Conservation (phyloP, 2,888 invertebrate genomes). For the Hermaeophaga mercurialis region DNA sequence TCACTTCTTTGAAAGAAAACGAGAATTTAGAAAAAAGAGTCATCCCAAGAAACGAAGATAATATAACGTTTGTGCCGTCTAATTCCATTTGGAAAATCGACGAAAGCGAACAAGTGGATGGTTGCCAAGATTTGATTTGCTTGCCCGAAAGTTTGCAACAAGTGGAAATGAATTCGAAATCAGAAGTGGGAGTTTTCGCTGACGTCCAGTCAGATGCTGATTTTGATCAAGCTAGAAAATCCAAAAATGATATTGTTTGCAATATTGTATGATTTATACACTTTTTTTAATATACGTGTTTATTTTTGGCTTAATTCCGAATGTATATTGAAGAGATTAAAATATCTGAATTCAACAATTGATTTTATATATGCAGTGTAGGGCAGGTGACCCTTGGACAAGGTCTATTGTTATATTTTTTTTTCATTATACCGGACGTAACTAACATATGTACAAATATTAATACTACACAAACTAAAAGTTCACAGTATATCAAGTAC, state of each 20-base stretch:
- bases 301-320: neutral
- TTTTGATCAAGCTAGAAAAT: constrained; percentile 29
- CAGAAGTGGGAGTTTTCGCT: neutral
- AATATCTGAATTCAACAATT: too few species aligned
- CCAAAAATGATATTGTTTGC: constrained; percentile 30
- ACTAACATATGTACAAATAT: too few species aligned
- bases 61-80: neutral
- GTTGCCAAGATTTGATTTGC: neutral
- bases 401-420: too few species aligned
- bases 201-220: constrained; percentile 2
- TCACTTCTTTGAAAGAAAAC: constrained; percentile 2
- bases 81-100: neutral
- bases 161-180: neutral
- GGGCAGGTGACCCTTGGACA: too few species aligned
- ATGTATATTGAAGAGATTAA: too few species aligned
- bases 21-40: neutral
- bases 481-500: too few species aligned
- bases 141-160: neutral
- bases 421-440: too few species aligned
- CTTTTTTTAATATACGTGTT: too few species aligned
- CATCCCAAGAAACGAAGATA: too few species aligned
- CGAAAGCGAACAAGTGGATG: too few species aligned
- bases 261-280: constrained; percentile 21
- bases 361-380: too few species aligned
- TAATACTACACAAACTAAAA: too few species aligned